Evolutionary conservation across 2,797 vertebrate genomes (phyloP).

Genomic region (Bryconaethiops microstoma): DNA sequence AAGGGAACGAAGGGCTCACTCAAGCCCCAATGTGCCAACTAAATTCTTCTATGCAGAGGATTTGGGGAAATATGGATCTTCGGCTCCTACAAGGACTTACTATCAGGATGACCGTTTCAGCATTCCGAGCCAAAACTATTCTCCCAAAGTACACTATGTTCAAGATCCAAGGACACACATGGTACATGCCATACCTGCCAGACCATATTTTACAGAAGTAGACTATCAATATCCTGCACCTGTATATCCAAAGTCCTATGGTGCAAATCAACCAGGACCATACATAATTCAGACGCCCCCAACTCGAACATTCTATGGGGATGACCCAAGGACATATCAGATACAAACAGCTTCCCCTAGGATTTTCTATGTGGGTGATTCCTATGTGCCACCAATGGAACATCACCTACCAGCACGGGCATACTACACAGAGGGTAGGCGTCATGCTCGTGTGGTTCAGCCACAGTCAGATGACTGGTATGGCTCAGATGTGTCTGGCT

Average conservation of each 20-base stretch:
- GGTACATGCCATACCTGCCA: conserved; percentile 74
- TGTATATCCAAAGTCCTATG: conserved; percentile 75
- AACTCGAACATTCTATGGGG: conserved; percentile 82
- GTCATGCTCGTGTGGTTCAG: conserved; percentile 80
- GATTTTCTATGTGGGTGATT: conserved; percentile 81
- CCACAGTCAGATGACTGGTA: conserved; percentile 88
- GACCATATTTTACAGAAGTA: conserved; percentile 79
- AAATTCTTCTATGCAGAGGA: conserved; percentile 93
- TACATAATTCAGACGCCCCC: conserved; percentile 92
- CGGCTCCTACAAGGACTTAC: conserved; percentile 77
- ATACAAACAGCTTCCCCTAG: conserved; percentile 81
- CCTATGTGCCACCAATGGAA: conserved; percentile 78
- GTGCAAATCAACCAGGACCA: conserved; percentile 80
- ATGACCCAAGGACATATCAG: conserved; percentile 82
- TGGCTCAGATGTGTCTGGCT: conserved; percentile 81
- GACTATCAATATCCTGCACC: conserved; percentile 74
- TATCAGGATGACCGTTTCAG: conserved; percentile 77
- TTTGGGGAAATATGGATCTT: conserved; percentile 75
- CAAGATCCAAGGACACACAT: conserved; percentile 81
- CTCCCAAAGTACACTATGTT: conserved; percentile 79
- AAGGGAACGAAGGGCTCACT: conserved; percentile 83
- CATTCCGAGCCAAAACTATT: conserved; percentile 74
- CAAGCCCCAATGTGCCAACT: conserved; percentile 82
- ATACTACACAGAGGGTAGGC: conserved; percentile 86
- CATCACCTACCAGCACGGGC: conserved; percentile 81